Conservation (phyloP, 2,888 invertebrate species). For the Erpobdella octoculata region DNA sequence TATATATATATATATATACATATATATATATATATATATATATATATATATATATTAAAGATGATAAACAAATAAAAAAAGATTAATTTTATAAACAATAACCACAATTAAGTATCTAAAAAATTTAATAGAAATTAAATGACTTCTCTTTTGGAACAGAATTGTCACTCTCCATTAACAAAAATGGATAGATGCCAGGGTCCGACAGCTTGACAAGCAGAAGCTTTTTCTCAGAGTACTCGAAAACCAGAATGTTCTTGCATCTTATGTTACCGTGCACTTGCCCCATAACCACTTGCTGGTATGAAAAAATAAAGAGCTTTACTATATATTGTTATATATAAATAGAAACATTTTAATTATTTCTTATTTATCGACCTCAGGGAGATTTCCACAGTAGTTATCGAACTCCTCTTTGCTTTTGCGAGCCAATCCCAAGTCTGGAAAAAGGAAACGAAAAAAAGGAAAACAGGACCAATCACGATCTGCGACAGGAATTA, state of each 20-base stretch:
- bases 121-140: not conserved
- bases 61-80: not conserved
- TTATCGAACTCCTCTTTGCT: no score
- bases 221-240: constrained; percentile 61
- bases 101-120: not conserved
- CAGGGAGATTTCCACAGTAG: no score
- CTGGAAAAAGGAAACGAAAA: no score
- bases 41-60: no score
- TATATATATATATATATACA: no score
- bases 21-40: no score
- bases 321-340: no score
- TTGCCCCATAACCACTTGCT: constrained; percentile 29
- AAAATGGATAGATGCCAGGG: constrained; percentile 57
- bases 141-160: not conserved
- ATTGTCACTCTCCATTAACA: not conserved
- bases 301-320: not conserved
- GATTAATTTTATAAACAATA: not conserved
- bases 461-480: no score
- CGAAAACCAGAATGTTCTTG: constrained; percentile 69
- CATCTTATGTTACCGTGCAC: constrained; percentile 75
- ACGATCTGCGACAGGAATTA: no score
- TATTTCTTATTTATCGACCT: no score
- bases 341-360: no score
- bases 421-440: no score
- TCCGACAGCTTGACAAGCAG: constrained; percentile 75